These are phyloP conservation scores for Eriocheir sinensis DNA, from an alignment of 1,140 invertebrate species.

Conservation along the genomic window DNA sequence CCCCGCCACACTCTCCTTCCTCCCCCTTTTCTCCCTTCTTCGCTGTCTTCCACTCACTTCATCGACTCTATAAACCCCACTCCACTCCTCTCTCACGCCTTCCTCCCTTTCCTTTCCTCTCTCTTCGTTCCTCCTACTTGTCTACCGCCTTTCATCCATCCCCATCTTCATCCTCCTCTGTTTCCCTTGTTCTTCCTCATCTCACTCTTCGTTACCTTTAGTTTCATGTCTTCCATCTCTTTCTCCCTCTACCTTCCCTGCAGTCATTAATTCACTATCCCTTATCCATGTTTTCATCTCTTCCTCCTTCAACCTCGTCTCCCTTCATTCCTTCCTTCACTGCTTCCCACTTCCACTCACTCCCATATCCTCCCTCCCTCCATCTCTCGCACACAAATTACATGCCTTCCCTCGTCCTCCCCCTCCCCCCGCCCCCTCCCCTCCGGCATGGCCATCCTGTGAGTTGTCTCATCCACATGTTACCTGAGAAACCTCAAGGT, in stretches of 20 bases:
- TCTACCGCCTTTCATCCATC: too few species aligned
- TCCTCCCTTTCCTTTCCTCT: too few species aligned
- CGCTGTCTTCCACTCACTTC: too few species aligned
- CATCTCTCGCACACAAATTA: background rate
- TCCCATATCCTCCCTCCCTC: background rate
- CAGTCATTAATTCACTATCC: too few species aligned
- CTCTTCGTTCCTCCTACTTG: too few species aligned
- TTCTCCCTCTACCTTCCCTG: too few species aligned
- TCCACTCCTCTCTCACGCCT: background rate
- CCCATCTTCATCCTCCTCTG: background rate
- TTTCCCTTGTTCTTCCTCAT: background rate
- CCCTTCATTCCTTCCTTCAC: too few species aligned
- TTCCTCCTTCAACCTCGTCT: too few species aligned
- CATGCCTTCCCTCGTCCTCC: slow-evolving; percentile 14
- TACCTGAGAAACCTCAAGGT: slow-evolving; percentile 52
- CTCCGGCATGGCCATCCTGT: slow-evolving; percentile 28
- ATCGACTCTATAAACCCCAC: too few species aligned
- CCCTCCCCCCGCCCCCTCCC: background rate
- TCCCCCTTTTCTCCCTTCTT: background rate
- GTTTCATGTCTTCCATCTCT: slow-evolving; percentile 23
- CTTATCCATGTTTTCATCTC: too few species aligned
- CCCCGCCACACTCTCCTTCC: background rate
- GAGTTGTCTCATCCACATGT: slow-evolving; percentile 44
- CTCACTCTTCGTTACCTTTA: background rate
- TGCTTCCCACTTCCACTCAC: too few species aligned